Evolutionary conservation across 2,113 vertebrate genomes (phyloP).

Genomic region (Lamprotornis superbus): DNA sequence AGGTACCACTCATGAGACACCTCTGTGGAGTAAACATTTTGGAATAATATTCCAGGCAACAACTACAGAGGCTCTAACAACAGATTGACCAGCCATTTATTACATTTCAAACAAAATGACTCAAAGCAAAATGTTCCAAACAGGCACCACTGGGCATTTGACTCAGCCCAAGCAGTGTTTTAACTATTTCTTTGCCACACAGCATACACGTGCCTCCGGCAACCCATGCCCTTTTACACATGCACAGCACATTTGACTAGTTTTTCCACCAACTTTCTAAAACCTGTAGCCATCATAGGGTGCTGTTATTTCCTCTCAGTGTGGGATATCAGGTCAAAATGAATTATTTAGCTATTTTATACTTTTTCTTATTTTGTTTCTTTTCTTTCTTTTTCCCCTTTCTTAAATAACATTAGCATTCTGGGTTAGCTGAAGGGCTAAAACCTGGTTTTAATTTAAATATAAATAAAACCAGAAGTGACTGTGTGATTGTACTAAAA

Average conservation of each 20-base stretch:
- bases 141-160: conserved; percentile 41
- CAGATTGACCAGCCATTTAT: conserved; percentile 32
- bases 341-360: not conserved
- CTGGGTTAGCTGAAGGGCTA: not conserved
- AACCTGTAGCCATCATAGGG: not conserved
- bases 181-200: not conserved
- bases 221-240: not conserved
- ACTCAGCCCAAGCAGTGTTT: not conserved
- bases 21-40: conserved; percentile 50
- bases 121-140: conserved; percentile 58
- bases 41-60: conserved; percentile 62
- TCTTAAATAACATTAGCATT: not conserved
- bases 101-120: conserved; percentile 53
- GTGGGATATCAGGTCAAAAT: not conserved
- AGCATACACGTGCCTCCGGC: not conserved
- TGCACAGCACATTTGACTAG: not conserved
- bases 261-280: not conserved
- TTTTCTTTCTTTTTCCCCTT: not conserved
- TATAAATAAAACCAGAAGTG: conserved; percentile 35
- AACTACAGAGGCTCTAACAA: conserved; percentile 52
- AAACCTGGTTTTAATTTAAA: conserved; percentile 58
- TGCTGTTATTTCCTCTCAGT: not conserved
- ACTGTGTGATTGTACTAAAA: conserved; percentile 40
- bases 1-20: conserved; percentile 43
- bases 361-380: not conserved